Evolutionary conservation across 2,113 vertebrate genomes (phyloP), one percentile per base, ranked within the genome.

Genomic region (Psilopsiagon aymara): DNA sequence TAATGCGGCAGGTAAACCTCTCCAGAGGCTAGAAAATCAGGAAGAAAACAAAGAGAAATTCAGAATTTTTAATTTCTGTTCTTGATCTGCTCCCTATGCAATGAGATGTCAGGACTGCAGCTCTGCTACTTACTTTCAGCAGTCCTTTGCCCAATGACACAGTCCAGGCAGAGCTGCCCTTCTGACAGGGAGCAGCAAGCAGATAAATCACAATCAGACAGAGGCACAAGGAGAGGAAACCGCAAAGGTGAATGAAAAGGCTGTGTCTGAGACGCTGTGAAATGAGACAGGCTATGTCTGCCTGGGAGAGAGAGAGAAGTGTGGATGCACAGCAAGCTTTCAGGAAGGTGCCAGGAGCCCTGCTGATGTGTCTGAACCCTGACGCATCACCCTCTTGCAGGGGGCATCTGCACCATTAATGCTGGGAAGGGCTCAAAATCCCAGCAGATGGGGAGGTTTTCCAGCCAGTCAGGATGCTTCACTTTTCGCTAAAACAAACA

Each of bases 81-180:
- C 82, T 87, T 59, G 51, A 55, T 60, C 46, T 78, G 23, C 46
- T 84, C 67, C 74, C 66, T 85, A 5, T 24, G 23, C 33, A 80
- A 79, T 51, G 82, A 24, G 15, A 46, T 6, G 31, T 53, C 62
- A 84, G 68, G 60, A 74, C 55, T 60, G 60, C 25, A 52, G 57
- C 29, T 92, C 77, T 88, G 70, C 29, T 75, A 13, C 51, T 85
- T 96, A 70, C 67, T 94, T 95, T 80, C 75, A 69, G 77, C 44
- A 57, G 62, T 63, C 43, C 53, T 71, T 84, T 82, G 63, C 64
- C 75, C 71, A 59, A 2, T 43, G 27, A 63, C 68, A 86, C n/a
- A 59, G 66, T 67, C 64, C 75, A 86, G 74, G 73, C 57, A 71
- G 66, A 95, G 79, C 51, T 92, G 77, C 62, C 20, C 43, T 37